phyloP scores from a whole-genome alignment of 2,888 invertebrate genomes.

The Candidula unifasciata region DNA sequence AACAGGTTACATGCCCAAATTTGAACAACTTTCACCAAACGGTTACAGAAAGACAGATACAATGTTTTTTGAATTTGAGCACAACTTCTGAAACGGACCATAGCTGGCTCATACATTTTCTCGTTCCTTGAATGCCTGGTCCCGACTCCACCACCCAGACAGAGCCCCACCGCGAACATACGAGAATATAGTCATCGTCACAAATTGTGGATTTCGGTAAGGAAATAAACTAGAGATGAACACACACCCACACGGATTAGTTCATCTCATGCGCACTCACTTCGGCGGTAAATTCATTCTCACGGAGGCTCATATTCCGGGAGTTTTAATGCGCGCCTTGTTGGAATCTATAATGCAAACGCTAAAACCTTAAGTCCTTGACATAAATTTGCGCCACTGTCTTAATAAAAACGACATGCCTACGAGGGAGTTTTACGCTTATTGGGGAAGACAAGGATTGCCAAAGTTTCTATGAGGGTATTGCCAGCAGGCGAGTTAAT shows the following conservation, averaged over 20 bases:
- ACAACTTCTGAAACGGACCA: too few species aligned
- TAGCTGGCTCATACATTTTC: too few species aligned
- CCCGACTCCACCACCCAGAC: not conserved
- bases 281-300: slow-evolving; percentile 20
- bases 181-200: not conserved
- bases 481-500: not conserved
- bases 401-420: slow-evolving; percentile 22
- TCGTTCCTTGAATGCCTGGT: not conserved
- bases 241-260: slow-evolving; percentile 12
- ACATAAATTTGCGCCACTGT: slow-evolving; percentile 27
- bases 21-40: not conserved
- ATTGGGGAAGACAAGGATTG: slow-evolving; percentile 17
- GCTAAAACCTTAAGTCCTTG: slow-evolving; percentile 21
- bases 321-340: slow-evolving; percentile 15
- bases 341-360: slow-evolving; percentile 27
- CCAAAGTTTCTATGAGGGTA: not conserved
- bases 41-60: not conserved
- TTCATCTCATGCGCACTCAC: slow-evolving; percentile 9
- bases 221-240: not conserved
- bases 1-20: too few species aligned
- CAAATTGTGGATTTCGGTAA: slow-evolving; percentile 1
- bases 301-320: not conserved
- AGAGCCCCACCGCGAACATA: not conserved
- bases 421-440: not conserved
- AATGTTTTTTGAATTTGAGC: too few species aligned